phyloP scores from a whole-genome alignment of 2,888 invertebrate species.

The Geotrupes spiniger region DNA sequence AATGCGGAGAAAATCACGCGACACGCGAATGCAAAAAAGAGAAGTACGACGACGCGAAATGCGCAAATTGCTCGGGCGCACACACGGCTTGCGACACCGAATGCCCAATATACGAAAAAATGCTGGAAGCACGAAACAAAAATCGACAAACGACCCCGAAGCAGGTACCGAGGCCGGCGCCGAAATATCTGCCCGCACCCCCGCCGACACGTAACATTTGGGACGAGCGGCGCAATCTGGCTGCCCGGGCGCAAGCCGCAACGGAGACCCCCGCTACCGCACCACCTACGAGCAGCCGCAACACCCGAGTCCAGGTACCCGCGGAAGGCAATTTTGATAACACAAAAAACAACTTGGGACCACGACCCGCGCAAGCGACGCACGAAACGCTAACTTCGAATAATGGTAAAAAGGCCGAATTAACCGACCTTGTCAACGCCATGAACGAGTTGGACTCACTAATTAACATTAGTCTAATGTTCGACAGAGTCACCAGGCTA shows the following conservation, averaged over 20 bases:
- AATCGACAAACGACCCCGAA: too few relatives aligned
- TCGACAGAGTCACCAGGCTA: too few relatives aligned
- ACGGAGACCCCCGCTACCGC: neutral
- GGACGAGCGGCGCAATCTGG: neutral
- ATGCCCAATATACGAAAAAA: conserved; percentile 9
- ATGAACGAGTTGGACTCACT: too few relatives aligned
- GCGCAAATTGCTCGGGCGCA: too few relatives aligned
- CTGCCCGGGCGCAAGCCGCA: neutral
- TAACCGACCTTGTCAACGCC: too few relatives aligned
- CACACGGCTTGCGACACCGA: conserved; percentile 11
- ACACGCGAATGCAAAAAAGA: conserved; percentile 10
- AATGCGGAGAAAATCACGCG: conserved; percentile 11
- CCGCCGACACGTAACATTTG: too few relatives aligned
- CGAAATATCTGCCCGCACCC: neutral
- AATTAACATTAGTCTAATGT: too few relatives aligned
- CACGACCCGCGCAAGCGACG: too few relatives aligned
- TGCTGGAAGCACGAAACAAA: neutral
- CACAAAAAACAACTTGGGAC: neutral
- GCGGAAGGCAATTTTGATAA: neutral
- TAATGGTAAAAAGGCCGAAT: too few relatives aligned
- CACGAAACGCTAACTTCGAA: too few relatives aligned
- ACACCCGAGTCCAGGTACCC: neutral
- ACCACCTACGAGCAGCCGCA: neutral
- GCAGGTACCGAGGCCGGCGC: neutral
- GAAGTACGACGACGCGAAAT: conserved; percentile 11